Evolutionary conservation across 2,797 vertebrate genomes (phyloP).

Genomic region (Denticeps clupeoides): DNA sequence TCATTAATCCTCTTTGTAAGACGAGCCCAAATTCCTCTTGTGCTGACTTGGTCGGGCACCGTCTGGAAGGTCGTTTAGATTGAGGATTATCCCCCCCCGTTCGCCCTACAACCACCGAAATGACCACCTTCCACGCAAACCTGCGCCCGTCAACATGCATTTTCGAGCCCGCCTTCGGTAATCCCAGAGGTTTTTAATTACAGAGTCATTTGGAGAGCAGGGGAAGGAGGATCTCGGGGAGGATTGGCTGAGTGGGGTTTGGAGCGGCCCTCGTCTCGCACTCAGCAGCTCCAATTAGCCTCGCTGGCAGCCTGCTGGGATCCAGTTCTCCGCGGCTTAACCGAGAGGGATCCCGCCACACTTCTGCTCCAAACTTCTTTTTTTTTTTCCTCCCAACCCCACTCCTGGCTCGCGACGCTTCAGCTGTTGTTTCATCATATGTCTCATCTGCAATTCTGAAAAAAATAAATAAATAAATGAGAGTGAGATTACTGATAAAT

Average conservation of each 20-base stretch:
- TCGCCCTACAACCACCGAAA: neutral
- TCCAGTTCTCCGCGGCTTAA: neutral
- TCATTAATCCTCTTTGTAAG: slow-evolving; percentile 59
- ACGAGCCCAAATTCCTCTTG: slow-evolving; percentile 59
- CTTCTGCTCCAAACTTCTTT: neutral
- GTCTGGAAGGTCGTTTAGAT: neutral
- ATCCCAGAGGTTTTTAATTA: neutral
- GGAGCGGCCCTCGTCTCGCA: neutral
- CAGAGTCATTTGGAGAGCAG: neutral
- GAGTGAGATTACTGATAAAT: too few relatives aligned
- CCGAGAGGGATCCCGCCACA: neutral
- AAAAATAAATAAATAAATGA: too few relatives aligned
- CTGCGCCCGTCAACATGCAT: neutral
- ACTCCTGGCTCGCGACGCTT: too few relatives aligned
- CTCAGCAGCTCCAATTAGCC: neutral
- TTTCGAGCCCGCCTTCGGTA: neutral
- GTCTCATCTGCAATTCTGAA: too few relatives aligned
- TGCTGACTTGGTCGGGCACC: slow-evolving; percentile 43
- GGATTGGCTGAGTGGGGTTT: too few relatives aligned
- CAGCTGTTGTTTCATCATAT: too few relatives aligned
- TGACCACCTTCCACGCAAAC: neutral
- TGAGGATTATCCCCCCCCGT: neutral
- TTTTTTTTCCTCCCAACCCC: too few relatives aligned
- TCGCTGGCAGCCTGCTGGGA: neutral
- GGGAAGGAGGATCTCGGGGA: too few relatives aligned